Evolutionary conservation across 1,140 invertebrate genomes (phyloP), one percentile per base, ranked within the genome.

Genomic region (Batillaria attramentaria): DNA sequence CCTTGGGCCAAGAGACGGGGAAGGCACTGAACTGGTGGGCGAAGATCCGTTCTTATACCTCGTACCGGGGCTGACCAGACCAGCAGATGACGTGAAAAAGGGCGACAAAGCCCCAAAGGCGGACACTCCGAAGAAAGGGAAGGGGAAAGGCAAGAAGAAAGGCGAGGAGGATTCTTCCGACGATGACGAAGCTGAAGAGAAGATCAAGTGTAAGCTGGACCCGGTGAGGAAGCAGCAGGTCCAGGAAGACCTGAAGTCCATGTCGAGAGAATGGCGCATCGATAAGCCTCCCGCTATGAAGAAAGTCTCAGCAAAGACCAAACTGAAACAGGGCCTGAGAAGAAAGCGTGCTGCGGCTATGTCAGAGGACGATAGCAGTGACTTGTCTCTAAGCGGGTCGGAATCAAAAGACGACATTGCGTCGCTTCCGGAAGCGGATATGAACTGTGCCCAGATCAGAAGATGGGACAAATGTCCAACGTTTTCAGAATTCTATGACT

Each of bases 181-280:
- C n/a, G 13, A 24, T 35, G 57, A 46, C 24, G 72, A 73, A 46
- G 62, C 46, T 31, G 72, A 66, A 54, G 31, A 79, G 50, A 60
- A 68, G 42, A 70, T n/a, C 68, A 70, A 72, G 8, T n/a, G 39
- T 13, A 5, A 54, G 5, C 31, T n/a, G 24, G 37, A 70, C 41
- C 41, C 68, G 6, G 68, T 37, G 13, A 70, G 68, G 33, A 31
- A 46, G 50, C 39, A 46, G 16, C 16, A 4, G 39, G 28, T 70
- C 50, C 39, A 5, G 20, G n/a, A 28, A 46, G 68, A 70, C 33
- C 4, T 70, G 24, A 13, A 46, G 3, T 3, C 50, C 13, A 70
- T 70, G 68, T 20, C 24, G 1, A 70, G n/a, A 28, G 68, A 70
- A n/a, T 46, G 41, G 42, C 39, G 16, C 28, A n/a, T 37, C 24